Conservation (phyloP, 2,888 invertebrate species). For the Protonemura montana region DNA sequence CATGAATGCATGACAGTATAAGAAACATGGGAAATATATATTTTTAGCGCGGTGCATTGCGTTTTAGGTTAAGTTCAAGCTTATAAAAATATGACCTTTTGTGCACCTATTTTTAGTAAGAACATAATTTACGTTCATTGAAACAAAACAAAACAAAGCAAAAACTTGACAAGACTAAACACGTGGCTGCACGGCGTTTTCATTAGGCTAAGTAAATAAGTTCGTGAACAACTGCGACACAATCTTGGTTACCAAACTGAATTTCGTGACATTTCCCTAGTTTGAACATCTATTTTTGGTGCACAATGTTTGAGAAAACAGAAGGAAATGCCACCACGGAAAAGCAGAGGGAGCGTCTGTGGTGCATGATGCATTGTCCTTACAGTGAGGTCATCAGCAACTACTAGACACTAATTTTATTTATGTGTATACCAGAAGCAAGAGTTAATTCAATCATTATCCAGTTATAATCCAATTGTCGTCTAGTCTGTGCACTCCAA, state of each 20-base stretch:
- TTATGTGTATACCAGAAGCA: constrained; percentile 41
- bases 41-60: too few species aligned
- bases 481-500: not conserved
- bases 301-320: not conserved
- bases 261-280: constrained; percentile 3
- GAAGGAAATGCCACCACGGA: not conserved
- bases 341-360: not conserved
- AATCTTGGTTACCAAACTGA: not conserved
- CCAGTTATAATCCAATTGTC: constrained; percentile 45
- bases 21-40: too few species aligned
- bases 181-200: not conserved
- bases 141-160: too few species aligned
- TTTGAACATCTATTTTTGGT: not conserved
- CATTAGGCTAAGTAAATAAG: not conserved
- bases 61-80: too few species aligned
- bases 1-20: too few species aligned
- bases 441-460: constrained; percentile 42
- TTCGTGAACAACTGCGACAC: not conserved
- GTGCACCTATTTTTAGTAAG: too few species aligned
- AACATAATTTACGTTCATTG: too few species aligned
- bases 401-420: constrained; percentile 41
- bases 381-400: constrained; percentile 29
- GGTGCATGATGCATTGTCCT: not conserved
- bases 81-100: too few species aligned
- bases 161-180: too few species aligned